These are phyloP conservation scores for Poecilia picta DNA, from an alignment of 2,797 vertebrate species.

Conservation along the genomic window DNA sequence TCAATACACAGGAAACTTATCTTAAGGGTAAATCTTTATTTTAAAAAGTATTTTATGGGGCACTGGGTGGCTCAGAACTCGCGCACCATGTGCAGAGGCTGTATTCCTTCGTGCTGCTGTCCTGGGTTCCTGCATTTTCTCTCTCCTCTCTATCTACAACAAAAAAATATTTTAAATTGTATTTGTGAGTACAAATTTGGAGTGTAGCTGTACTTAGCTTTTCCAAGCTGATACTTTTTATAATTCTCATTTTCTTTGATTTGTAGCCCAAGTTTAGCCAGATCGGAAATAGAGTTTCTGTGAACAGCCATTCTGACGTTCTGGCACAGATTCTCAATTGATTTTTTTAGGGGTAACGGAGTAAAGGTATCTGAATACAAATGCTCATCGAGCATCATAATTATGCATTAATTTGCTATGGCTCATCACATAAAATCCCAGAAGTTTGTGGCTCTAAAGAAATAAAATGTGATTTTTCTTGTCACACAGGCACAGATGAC, in stretches of 20 bases:
- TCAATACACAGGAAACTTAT: constrained; percentile 57
- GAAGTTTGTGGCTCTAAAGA: not conserved
- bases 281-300: not conserved
- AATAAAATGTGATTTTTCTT: not conserved
- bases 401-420: not conserved
- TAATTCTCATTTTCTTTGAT: not conserved
- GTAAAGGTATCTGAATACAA: not conserved
- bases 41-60: constrained; percentile 16
- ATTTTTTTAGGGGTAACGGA: not conserved
- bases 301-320: not conserved
- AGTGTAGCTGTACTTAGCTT: not conserved
- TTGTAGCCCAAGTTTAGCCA: not conserved
- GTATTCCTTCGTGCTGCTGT: too few species aligned
- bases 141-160: too few species aligned
- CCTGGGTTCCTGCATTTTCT: too few species aligned
- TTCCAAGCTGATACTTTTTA: not conserved
- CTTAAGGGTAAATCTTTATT: constrained; percentile 64
- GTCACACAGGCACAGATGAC: not conserved
- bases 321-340: not conserved
- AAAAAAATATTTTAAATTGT: not conserved
- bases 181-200: not conserved
- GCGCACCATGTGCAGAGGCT: too few species aligned
- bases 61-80: too few species aligned
- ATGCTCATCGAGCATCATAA: not conserved
- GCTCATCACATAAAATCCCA: not conserved